Base-by-base conservation (phyloP, 1,140 invertebrate species). In the Drosophila lacertosa region DNA sequence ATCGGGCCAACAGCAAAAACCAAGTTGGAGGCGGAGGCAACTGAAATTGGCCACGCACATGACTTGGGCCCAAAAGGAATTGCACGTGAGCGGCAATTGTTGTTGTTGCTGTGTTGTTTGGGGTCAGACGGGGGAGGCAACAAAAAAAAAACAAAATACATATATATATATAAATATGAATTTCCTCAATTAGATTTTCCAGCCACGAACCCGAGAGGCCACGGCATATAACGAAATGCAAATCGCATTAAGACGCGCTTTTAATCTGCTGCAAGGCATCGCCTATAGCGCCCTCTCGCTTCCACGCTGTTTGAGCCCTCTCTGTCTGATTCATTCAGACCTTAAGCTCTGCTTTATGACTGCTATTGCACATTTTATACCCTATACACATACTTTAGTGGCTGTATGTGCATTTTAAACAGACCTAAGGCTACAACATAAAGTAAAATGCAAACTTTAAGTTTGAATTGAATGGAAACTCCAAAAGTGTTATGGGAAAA, bases 121-220 rank as follows among this genome's bases (percentile, higher is more conserved):
- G 48, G 69, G 64, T 67, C 69, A 67, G 58, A 29, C 7, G 18
- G 10, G 9, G 13, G 40, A 57, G n/a, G n/a, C n/a, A n/a, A n/a
- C n/a, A 55, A 60, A 9, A 13, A 1, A 18, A n/a, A 45, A 77
- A 71, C n/a, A n/a, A n/a, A n/a, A n/a, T n/a, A n/a, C n/a, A n/a
- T n/a, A n/a, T n/a, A n/a, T n/a, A 29, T 29, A 29, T 29, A 69
- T 72, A 72, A 77, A 73, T 77, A 81, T 74, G 63, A 82, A 77
- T 81, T 81, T 81, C 78, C 77, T 81, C 78, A 81, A 81, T 82
- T 82, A 81, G 73, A 64, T 72, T 81, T 77, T 57, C 35, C 39
- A 67, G 45, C 40, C 72, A 58, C 55, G 55, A 69, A 18, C 37
- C 18, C 50, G 29, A 59, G 40, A 24, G 54, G 63, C 32, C 29